A percentile compares a stretch with the other conserved stretches of the same genome.
These are phyloP conservation scores for Hycleus cichorii DNA, from an alignment of 1,140 invertebrate species.

Conservation along the genomic window DNA sequence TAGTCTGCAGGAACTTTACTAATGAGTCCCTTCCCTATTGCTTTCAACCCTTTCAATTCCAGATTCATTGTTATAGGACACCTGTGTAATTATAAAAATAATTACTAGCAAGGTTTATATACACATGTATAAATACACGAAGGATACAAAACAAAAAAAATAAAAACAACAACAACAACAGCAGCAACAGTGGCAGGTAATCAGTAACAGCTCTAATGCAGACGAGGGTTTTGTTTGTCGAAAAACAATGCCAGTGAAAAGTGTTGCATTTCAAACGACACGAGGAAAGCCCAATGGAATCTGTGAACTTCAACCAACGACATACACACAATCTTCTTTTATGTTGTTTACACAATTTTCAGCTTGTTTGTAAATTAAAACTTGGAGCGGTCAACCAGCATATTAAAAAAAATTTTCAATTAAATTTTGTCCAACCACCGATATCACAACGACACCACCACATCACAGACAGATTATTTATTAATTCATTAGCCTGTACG, in stretches of 20 bases:
- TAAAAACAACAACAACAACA: not conserved
- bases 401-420: no score
- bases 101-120: slow-evolving; percentile 12
- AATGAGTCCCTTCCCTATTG: slow-evolving; percentile 2
- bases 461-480: not conserved
- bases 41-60: not conserved
- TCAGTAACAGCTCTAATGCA: slow-evolving; percentile 11
- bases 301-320: not conserved
- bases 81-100: slow-evolving; percentile 23
- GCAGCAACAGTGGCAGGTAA: slow-evolving; percentile 19
- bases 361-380: slow-evolving; percentile 3
- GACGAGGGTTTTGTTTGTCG: slow-evolving; percentile 10
- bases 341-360: slow-evolving; percentile 1
- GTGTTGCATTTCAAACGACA: slow-evolving; percentile 19
- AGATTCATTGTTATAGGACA: slow-evolving; percentile 11
- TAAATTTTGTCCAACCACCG: no score
- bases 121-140: not conserved
- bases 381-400: not conserved
- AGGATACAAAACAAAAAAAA: not conserved
- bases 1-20: not conserved
- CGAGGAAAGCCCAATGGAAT: not conserved
- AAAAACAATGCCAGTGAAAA: slow-evolving; percentile 19
- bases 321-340: slow-evolving; percentile 5
- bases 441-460: not conserved
- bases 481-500: not conserved